Conservation (phyloP, 2,797 vertebrate species). For the Takifugu rubripes region DNA sequence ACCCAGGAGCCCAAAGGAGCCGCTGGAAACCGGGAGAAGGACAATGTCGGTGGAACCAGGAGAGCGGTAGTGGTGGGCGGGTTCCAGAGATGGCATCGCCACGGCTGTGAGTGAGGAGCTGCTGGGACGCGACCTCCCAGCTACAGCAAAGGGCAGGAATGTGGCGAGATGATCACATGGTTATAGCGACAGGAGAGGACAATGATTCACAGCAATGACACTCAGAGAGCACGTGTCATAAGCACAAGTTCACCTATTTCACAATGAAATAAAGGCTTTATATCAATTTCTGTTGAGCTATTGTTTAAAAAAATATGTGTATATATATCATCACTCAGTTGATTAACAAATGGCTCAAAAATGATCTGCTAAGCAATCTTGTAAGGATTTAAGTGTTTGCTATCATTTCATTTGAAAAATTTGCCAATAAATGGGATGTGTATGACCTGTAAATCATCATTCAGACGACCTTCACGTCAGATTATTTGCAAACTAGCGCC, state of each 20-base stretch:
- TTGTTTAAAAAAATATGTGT: not conserved
- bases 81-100: conserved; percentile 43
- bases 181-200: conserved; percentile 4
- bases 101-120: conserved; percentile 39
- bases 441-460: conserved; percentile 1
- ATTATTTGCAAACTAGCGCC: conserved; percentile 47
- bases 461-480: not conserved
- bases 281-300: not conserved
- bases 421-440: conserved; percentile 2
- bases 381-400: not conserved
- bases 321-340: too few species aligned
- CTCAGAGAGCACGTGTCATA: conserved; percentile 9
- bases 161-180: conserved; percentile 36
- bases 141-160: conserved; percentile 40
- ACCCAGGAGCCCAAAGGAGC: conserved; percentile 70
- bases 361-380: not conserved
- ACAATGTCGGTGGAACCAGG: conserved; percentile 57
- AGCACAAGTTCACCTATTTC: conserved; percentile 6
- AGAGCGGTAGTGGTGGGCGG: conserved; percentile 24
- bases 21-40: conserved; percentile 70
- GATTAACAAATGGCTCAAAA: not conserved
- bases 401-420: not conserved
- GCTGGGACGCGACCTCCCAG: conserved; percentile 53
- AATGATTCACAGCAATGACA: conserved; percentile 13
- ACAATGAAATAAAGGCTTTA: too few species aligned